A percentile compares a stretch with the other conserved stretches of the same genome.
These are phyloP conservation scores for Rhinichthys osculus DNA, from an alignment of 2,797 vertebrate species.

Conservation along the genomic window DNA sequence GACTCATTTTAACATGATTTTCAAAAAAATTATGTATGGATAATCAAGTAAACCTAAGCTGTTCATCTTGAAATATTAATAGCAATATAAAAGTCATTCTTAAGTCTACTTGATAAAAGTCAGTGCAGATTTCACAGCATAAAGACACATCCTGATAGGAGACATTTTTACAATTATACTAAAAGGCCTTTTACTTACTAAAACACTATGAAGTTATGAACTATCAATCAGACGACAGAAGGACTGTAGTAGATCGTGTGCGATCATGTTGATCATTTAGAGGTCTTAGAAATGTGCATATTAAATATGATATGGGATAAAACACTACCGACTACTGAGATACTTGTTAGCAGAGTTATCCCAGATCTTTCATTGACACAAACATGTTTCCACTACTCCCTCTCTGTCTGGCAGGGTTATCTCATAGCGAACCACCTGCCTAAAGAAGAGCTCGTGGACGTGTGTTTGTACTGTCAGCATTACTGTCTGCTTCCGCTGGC, in stretches of 20 bases:
- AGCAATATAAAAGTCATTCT: background rate
- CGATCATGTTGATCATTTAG: background rate
- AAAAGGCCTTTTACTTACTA: no score
- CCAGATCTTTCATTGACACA: background rate
- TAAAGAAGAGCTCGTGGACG: constrained; percentile 89
- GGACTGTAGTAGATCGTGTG: background rate
- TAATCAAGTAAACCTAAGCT: background rate
- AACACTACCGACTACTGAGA: background rate
- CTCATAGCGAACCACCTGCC: constrained; percentile 92
- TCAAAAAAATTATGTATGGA: background rate
- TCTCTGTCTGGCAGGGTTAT: constrained; percentile 82
- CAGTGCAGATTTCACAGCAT: no score
- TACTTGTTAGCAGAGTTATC: background rate
- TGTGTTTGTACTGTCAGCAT: constrained; percentile 91
- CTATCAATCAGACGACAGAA: background rate
- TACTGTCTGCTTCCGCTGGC: constrained; percentile 89
- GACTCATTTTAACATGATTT: background rate
- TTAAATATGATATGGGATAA: background rate
- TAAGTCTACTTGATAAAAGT: no score
- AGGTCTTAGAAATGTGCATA: background rate
- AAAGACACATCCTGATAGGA: no score
- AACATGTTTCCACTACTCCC: background rate
- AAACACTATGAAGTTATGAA: background rate
- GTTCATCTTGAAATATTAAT: background rate
- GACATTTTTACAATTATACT: no score